Evolutionary conservation across 2,113 vertebrate genomes (phyloP).

Genomic region (Vidua chalybeata): DNA sequence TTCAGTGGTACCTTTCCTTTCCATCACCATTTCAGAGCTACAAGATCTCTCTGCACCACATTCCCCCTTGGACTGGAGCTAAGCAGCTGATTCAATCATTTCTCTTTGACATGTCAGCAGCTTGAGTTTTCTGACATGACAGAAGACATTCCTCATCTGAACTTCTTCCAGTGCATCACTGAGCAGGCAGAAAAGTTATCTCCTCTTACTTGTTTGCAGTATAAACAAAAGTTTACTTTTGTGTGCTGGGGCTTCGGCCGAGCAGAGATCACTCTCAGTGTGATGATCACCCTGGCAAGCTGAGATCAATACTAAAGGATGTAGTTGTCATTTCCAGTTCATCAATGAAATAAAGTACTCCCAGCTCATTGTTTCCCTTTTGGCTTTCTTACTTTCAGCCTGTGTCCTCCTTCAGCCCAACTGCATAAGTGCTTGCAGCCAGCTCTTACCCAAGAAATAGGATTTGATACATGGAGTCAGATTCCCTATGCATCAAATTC

Average conservation of each 20-base stretch:
- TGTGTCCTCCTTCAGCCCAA: background rate
- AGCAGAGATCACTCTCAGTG: background rate
- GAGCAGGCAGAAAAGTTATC: background rate
- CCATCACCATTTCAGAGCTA: background rate
- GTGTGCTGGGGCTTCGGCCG: background rate
- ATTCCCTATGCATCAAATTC: background rate
- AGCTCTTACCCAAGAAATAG: background rate
- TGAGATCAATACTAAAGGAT: background rate
- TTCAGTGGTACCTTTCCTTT: background rate
- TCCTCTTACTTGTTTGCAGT: background rate
- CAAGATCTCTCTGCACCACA: background rate
- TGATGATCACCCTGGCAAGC: background rate
- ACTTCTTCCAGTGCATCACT: background rate
- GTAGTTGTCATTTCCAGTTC: background rate
- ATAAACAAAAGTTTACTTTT: background rate
- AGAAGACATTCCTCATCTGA: background rate
- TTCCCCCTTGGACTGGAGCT: background rate
- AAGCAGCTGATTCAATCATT: background rate
- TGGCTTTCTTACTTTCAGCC: background rate
- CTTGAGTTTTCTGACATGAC: background rate
- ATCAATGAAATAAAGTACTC: background rate
- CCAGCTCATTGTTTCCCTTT: background rate
- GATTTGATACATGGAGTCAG: background rate
- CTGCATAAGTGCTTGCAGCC: background rate
- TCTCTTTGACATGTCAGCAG: background rate